Evolutionary conservation across 2,888 invertebrate genomes (phyloP), one percentile per base, ranked within the genome.

Genomic region (Linyphia triangularis): DNA sequence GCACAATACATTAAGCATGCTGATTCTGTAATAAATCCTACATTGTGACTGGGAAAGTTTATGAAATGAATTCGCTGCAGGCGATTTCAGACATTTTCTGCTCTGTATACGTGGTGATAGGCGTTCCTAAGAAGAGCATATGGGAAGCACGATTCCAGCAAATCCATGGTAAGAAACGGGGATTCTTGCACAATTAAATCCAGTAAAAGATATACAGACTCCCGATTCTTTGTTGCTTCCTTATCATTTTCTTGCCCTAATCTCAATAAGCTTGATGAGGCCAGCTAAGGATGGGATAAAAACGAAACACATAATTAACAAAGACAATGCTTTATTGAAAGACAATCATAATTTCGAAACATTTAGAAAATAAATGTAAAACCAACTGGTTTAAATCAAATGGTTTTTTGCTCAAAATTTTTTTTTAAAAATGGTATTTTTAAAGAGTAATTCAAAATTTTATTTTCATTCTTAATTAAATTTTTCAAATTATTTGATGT

Each of bases 71-170:
- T 57, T 4, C 37, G 13, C 37, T 40, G 13, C 57, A 57, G 65
- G 43, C 16, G 51, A 40, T 30, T 33, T 88, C 75, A 86, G 43
- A 89, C 89, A 85, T 85, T 84, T 69, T 90, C 90, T 30, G 77
- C 40, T 93, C 97, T 97, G 93, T 97, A 97, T 89, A 98, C 98
- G 91, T 97, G 97, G 93, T 99, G 98, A 94, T 98, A 99, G 91
- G 99, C 98, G 93, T 99, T 99, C 88, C 99, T 95, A 92, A 99
- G 97, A 77, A 99, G 94, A 26, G 98, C 98, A 92, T 99, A 99
- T 0, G 99, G 99, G 93, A 99, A 99, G 93, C 99, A 99, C 13
- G 98, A 98, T 93, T 99, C 99, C 91, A 99, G 93, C 90, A 99
- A 94, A 94, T 99, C 99, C 98, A 99, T 99, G 0, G 99, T 99